phyloP scores from a whole-genome alignment of 2,797 vertebrate species.

The Phrynocephalus vlangalii region DNA sequence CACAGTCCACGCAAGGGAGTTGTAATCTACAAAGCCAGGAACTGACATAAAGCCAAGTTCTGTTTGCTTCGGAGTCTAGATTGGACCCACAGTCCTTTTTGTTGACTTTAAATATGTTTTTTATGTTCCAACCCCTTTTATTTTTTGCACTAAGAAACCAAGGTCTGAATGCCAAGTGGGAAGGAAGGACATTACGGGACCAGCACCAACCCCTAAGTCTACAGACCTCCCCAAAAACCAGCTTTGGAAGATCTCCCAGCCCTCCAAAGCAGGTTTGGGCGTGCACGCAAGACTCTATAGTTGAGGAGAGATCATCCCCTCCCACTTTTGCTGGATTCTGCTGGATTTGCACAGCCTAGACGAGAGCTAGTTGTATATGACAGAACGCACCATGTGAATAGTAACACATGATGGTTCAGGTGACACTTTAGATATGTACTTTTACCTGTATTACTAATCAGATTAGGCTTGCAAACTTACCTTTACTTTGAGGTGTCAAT shows the following conservation, averaged over 20 bases:
- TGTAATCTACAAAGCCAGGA: slow-evolving; percentile 32
- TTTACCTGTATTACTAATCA: background rate
- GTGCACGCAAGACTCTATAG: no score
- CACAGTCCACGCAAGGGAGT: slow-evolving; percentile 21
- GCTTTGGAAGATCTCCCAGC: no score
- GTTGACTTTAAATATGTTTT: background rate
- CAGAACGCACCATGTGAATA: background rate
- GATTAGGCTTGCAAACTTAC: background rate
- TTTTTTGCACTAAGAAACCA: slow-evolving; percentile 4
- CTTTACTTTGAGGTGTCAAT: background rate
- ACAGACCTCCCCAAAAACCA: no score
- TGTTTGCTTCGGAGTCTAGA: slow-evolving; percentile 25
- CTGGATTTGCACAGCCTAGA: background rate
- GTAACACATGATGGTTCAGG: background rate
- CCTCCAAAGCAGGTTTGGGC: no score
- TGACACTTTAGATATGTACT: background rate
- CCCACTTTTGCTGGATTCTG: no score
- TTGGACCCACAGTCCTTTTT: slow-evolving; percentile 24
- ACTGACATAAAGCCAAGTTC: slow-evolving; percentile 29
- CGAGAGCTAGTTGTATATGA: background rate
- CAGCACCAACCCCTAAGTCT: no score
- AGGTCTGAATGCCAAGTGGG: no score
- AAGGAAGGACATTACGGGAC: no score
- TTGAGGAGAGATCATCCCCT: no score
- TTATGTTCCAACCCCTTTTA: background rate